A percentile compares a stretch with the other conserved stretches of the same genome.
Conservation (phyloP, 2,888 invertebrate genomes). For the Diarsia rubi region DNA sequence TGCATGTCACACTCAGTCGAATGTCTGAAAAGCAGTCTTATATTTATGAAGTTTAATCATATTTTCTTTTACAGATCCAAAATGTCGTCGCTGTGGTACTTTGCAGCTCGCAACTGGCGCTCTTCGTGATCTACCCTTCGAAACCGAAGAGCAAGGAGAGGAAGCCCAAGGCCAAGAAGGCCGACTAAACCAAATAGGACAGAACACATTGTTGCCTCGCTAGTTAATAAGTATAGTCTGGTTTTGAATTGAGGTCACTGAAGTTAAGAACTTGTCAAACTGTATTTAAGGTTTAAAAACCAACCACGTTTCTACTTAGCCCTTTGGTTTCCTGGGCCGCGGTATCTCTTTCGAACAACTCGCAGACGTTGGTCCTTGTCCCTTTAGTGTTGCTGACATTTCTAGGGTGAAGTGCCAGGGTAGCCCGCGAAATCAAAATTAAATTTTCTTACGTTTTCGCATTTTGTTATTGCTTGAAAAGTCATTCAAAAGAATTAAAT, state of each 20-base stretch:
- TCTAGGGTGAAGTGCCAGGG: no score
- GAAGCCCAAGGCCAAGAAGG: constrained; percentile 84
- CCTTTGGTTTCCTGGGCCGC: no score
- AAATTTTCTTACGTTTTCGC: no score
- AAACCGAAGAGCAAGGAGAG: constrained; percentile 83
- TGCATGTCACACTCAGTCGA: no score
- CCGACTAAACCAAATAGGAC: constrained; percentile 72
- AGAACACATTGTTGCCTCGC: constrained; percentile 58
- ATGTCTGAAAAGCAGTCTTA: no score
- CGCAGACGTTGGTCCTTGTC: no score
- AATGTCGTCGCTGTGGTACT: constrained; percentile 92
- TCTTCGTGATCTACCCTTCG: constrained; percentile 93
- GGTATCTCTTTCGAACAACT: no score
- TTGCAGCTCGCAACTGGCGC: constrained; percentile 91
- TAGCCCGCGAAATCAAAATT: no score
- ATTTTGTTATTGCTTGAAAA: no score
- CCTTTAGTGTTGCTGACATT: no score
- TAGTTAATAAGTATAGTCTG: constrained; percentile 42
- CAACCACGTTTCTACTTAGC: no score
- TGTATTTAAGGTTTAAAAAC: neutral
- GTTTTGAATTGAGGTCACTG: neutral
- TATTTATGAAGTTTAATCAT: neutral
- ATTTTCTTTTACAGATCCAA: constrained; percentile 91
- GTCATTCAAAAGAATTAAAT: no score
- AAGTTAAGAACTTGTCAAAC: constrained; percentile 1